These are phyloP conservation scores for Procapra przewalskii DNA, from an alignment of 2,113 vertebrate species.

Conservation along the genomic window DNA sequence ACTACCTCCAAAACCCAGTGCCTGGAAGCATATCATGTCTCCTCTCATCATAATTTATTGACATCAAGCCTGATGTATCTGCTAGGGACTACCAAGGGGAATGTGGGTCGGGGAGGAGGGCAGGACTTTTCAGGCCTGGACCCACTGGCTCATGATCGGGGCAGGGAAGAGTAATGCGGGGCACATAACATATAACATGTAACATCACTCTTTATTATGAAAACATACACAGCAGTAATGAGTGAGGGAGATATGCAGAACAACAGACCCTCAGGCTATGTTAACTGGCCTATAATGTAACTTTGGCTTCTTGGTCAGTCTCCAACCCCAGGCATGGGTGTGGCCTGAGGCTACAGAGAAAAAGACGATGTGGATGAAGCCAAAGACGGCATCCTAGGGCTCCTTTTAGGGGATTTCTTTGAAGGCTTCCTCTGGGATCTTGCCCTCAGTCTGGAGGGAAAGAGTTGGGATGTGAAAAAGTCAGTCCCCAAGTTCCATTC, in stretches of 20 bases:
- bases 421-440: constrained; percentile 58
- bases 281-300: neutral
- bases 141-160: neutral
- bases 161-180: neutral
- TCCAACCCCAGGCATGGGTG: neutral
- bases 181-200: neutral
- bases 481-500: neutral
- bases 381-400: neutral
- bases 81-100: neutral
- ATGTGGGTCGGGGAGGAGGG: neutral
- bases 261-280: neutral
- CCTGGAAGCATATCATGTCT: neutral
- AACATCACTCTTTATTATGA: constrained; percentile 45
- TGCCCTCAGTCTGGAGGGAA: neutral
- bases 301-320: neutral
- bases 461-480: neutral
- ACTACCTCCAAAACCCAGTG: neutral
- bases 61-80: neutral
- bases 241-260: neutral
- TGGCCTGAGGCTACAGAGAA: neutral
- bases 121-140: neutral
- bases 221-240: neutral
- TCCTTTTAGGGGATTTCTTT: neutral
- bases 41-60: neutral
- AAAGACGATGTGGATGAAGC: neutral